Conservation (phyloP, 2,888 invertebrate genomes). For the Rosalia funebris region DNA sequence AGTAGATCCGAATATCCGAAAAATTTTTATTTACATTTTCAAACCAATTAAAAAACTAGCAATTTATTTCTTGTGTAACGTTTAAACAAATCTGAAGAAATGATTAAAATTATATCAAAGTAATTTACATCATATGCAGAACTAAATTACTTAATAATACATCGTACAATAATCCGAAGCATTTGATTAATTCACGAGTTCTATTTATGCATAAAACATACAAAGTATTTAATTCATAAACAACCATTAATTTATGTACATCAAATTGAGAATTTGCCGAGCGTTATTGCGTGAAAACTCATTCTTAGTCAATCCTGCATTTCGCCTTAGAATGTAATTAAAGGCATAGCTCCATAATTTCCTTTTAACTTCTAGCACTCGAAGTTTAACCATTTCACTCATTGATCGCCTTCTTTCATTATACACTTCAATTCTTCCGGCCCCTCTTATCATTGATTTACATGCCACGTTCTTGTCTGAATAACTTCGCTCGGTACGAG, state of each 20-base stretch:
- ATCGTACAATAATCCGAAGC: conserved; percentile 2
- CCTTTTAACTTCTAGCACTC: conserved; percentile 23
- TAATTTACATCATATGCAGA: no score
- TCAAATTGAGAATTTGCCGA: conserved; percentile 15
- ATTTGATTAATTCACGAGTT: conserved; percentile 7
- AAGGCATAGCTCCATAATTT: conserved; percentile 32
- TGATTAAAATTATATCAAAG: no score
- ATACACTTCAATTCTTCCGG: conserved; percentile 26
- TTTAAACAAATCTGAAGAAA: no score
- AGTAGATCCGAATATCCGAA: no score
- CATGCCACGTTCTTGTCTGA: conserved; percentile 23
- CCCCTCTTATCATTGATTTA: conserved; percentile 22
- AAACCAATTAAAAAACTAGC: no score
- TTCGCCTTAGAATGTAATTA: conserved; percentile 29
- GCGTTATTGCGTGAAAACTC: conserved; percentile 26
- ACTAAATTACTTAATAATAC: no score
- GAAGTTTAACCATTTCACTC: conserved; percentile 24
- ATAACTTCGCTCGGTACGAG: background rate
- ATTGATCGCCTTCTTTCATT: conserved; percentile 30
- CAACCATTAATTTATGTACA: conserved; percentile 20
- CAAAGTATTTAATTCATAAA: conserved; percentile 28
- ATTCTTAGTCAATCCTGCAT: conserved; percentile 18
- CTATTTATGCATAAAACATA: conserved; percentile 6
- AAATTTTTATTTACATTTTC: no score
- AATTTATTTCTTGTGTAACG: no score